Conservation (phyloP, 2,888 invertebrate species). For the Cantharis rufa region DNA sequence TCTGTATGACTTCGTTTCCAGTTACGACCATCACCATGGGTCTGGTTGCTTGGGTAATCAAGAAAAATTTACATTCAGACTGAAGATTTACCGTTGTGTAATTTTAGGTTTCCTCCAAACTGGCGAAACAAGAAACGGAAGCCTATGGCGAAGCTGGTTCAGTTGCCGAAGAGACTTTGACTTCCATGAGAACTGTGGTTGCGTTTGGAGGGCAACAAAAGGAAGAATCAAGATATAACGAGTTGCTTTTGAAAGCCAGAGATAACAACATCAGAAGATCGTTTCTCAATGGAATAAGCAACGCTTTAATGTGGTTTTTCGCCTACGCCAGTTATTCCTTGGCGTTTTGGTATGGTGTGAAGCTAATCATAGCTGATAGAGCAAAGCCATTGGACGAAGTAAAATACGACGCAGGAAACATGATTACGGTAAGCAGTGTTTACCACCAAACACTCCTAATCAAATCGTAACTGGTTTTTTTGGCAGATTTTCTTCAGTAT, state of each 20-base stretch:
- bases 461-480: neutral
- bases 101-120: slow-evolving; percentile 65
- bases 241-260: slow-evolving; percentile 65
- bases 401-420: slow-evolving; percentile 68
- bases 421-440: slow-evolving; percentile 66
- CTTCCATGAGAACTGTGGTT: slow-evolving; percentile 74
- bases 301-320: slow-evolving; percentile 75
- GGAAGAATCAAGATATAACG: slow-evolving; percentile 66
- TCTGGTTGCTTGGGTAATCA: slow-evolving; percentile 60
- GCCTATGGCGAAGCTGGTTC: slow-evolving; percentile 78
- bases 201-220: slow-evolving; percentile 79
- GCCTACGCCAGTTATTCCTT: slow-evolving; percentile 75
- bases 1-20: slow-evolving; percentile 74
- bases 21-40: slow-evolving; percentile 68
- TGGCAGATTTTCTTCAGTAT: slow-evolving; percentile 79
- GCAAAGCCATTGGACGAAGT: slow-evolving; percentile 43
- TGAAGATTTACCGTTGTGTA: no score
- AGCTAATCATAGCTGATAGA: slow-evolving; percentile 69
- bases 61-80: neutral
- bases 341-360: slow-evolving; percentile 81
- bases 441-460: neutral
- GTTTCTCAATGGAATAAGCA: slow-evolving; percentile 70
- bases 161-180: slow-evolving; percentile 77
- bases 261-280: slow-evolving; percentile 67
- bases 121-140: slow-evolving; percentile 68